Evolutionary conservation across 2,113 vertebrate species (phyloP).

Genomic region (Microcebus jonahi): DNA sequence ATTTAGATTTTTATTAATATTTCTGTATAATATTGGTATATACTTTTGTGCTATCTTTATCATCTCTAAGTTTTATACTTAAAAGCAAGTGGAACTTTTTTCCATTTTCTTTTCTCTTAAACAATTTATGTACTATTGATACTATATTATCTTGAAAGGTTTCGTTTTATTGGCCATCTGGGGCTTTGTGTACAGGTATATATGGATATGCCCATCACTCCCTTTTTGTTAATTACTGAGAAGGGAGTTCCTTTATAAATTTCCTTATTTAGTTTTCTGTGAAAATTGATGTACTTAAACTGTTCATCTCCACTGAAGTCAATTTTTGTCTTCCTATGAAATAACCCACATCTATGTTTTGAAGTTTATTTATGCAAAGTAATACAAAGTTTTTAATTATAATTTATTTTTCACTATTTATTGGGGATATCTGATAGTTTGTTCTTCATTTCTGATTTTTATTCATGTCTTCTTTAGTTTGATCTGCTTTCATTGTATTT

Average conservation of each 20-base stretch:
- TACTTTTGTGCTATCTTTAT: background rate
- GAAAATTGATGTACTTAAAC: background rate
- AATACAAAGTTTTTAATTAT: background rate
- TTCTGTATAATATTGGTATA: background rate
- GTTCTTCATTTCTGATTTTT: background rate
- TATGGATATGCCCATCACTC: background rate
- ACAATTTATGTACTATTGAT: background rate
- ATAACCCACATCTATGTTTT: background rate
- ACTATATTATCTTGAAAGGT: background rate
- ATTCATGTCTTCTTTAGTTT: background rate
- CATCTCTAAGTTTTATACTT: background rate
- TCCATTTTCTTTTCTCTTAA: background rate
- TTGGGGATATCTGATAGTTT: background rate
- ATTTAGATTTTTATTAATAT: background rate
- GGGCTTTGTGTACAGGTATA: background rate
- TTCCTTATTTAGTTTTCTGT: background rate
- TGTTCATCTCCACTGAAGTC: background rate
- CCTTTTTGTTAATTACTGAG: background rate
- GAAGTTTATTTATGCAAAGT: background rate
- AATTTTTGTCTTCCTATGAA: background rate
- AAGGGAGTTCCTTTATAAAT: background rate
- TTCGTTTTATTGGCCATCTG: background rate
- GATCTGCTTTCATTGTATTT: background rate
- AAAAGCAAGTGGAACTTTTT: background rate
- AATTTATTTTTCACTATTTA: background rate